phyloP scores from a whole-genome alignment of 2,113 vertebrate species.

The Cynoglossus semilaevis region DNA sequence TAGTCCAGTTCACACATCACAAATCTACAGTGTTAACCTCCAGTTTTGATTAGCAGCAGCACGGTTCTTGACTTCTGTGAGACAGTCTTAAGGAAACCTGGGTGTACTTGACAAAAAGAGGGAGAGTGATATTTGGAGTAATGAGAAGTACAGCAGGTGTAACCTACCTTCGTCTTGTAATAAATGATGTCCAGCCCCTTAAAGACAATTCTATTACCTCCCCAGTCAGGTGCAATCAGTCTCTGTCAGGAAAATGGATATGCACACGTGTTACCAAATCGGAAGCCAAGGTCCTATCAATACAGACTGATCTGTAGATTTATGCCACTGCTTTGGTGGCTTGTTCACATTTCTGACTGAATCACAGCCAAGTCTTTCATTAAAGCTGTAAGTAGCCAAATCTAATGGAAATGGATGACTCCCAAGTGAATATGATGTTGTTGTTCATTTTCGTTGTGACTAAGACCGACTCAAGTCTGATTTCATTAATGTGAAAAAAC shows the following conservation, averaged over 20 bases:
- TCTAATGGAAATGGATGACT: slow-evolving; percentile 32
- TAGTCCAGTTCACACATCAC: too few species aligned
- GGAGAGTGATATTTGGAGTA: slow-evolving; percentile 63
- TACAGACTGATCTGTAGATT: slow-evolving; percentile 75
- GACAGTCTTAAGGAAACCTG: slow-evolving; percentile 34
- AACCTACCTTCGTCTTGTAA: slow-evolving; percentile 71
- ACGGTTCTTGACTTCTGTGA: slow-evolving; percentile 16
- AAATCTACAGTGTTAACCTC: too few species aligned
- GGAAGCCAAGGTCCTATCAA: slow-evolving; percentile 74
- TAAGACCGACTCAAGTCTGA: not conserved
- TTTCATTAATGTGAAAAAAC: slow-evolving; percentile 24
- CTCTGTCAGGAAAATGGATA: slow-evolving; percentile 79
- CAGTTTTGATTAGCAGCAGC: slow-evolving; percentile 10
- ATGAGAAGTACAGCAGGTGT: slow-evolving; percentile 66
- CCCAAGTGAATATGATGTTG: slow-evolving; percentile 20
- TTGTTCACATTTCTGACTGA: slow-evolving; percentile 49
- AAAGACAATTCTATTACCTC: slow-evolving; percentile 84
- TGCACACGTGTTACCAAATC: slow-evolving; percentile 76
- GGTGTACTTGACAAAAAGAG: slow-evolving; percentile 56
- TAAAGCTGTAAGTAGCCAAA: slow-evolving; percentile 22
- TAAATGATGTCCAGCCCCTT: slow-evolving; percentile 75
- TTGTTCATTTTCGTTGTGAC: slow-evolving; percentile 20
- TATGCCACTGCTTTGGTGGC: slow-evolving; percentile 64
- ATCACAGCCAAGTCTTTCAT: slow-evolving; percentile 45
- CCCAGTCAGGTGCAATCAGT: slow-evolving; percentile 73